These are phyloP conservation scores for Athene cunicularia DNA, from an alignment of 2,113 vertebrate species.

Conservation along the genomic window DNA sequence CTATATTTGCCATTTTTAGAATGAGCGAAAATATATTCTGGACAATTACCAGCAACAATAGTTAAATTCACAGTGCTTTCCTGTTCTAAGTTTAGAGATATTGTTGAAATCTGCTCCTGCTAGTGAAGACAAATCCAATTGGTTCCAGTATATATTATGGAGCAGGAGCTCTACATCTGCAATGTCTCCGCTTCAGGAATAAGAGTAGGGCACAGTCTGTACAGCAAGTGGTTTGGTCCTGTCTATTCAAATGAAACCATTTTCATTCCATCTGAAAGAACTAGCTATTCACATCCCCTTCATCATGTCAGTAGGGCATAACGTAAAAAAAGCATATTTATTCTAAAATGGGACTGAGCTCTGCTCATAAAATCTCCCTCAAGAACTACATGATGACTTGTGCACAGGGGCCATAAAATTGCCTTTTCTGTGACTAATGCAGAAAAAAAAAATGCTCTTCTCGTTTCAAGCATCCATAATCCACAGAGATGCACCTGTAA, in stretches of 20 bases:
- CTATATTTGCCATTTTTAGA: slow-evolving; percentile 33
- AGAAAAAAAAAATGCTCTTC: background rate
- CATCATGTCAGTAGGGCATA: background rate
- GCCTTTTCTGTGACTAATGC: slow-evolving; percentile 22
- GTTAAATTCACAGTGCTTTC: slow-evolving; percentile 2
- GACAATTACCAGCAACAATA: slow-evolving; percentile 31
- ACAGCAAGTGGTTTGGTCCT: background rate
- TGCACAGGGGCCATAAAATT: slow-evolving; percentile 21
- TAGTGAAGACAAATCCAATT: slow-evolving; percentile 11
- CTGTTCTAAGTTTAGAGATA: background rate
- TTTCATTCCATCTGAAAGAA: background rate
- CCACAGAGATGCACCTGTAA: background rate
- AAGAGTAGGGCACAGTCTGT: background rate
- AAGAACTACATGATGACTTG: slow-evolving; percentile 32
- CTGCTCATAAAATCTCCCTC: slow-evolving; percentile 20
- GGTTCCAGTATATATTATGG: background rate
- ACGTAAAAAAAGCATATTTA: background rate
- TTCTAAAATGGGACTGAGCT: slow-evolving; percentile 10
- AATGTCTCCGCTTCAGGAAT: background rate
- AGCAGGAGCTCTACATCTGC: background rate
- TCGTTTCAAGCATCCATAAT: background rate
- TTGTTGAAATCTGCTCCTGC: slow-evolving; percentile 8
- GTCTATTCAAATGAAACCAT: background rate
- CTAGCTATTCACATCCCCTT: background rate
- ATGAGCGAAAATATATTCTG: background rate